A percentile compares a stretch with the other conserved stretches of the same genome.
Evolutionary conservation across 1,140 invertebrate species (phyloP).

Genomic region (Drosophila watanabei): DNA sequence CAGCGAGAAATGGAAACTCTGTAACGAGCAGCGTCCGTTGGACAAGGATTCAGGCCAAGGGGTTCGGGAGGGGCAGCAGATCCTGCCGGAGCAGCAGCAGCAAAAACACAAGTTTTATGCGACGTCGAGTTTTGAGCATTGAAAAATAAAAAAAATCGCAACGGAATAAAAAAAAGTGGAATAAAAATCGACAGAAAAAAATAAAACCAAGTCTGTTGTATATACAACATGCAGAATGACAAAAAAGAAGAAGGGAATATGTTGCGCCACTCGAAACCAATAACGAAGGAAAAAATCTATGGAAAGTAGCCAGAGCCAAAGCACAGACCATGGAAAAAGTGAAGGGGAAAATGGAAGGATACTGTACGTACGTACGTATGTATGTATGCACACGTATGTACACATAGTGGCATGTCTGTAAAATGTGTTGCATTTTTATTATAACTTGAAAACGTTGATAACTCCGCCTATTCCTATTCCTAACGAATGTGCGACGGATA

Average conservation of each 20-base stretch:
- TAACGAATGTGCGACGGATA: conserved; percentile 77
- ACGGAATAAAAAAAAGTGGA: conserved; percentile 17
- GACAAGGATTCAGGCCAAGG: conserved; percentile 16
- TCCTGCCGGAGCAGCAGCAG: conserved; percentile 52
- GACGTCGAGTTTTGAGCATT: conserved; percentile 81
- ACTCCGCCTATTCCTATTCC: conserved; percentile 81
- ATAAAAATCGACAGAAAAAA: conserved; percentile 52
- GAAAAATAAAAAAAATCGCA: conserved; percentile 79
- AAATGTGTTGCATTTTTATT: conserved; percentile 85
- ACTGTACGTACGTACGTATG: conserved; percentile 18
- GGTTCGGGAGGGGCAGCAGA: neutral
- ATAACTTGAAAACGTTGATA: conserved; percentile 85
- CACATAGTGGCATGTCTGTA: conserved; percentile 66
- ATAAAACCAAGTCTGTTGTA: conserved; percentile 59
- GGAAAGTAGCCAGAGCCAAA: conserved; percentile 74
- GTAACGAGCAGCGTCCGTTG: conserved; percentile 52
- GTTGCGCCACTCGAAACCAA: conserved; percentile 79
- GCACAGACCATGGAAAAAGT: conserved; percentile 26
- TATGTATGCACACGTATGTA: conserved; percentile 43
- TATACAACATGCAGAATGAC: conserved; percentile 58
- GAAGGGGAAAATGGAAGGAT: conserved; percentile 51
- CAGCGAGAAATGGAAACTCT: conserved; percentile 64
- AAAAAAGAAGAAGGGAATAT: conserved; percentile 40
- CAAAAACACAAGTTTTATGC: conserved; percentile 83
- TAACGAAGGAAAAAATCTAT: conserved; percentile 84